Evolutionary conservation across 2,113 vertebrate genomes (phyloP).

Genomic region (Pyrgilauda ruficollis): DNA sequence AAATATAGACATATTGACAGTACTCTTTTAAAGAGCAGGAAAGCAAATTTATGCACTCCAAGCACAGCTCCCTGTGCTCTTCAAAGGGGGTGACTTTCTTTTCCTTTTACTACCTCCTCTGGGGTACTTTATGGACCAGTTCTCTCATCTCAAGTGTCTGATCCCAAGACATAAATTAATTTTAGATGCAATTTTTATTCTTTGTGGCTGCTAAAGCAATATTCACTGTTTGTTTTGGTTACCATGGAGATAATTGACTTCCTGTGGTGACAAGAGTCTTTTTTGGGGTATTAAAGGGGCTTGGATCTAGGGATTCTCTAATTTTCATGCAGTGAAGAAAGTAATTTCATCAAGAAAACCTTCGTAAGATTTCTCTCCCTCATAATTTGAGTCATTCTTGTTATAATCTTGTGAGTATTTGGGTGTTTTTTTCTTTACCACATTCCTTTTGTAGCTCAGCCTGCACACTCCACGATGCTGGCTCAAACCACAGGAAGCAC

Average conservation of each 20-base stretch:
- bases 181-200: constrained; percentile 74
- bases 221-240: constrained; percentile 76
- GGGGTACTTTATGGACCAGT: constrained; percentile 67
- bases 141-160: constrained; percentile 71
- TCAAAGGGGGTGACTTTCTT: constrained; percentile 60
- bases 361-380: constrained; percentile 26
- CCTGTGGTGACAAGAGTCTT: constrained; percentile 60
- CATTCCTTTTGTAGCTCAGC: constrained; percentile 25
- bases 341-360: constrained; percentile 58
- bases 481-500: constrained; percentile 37
- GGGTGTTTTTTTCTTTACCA: background rate
- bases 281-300: constrained; percentile 63
- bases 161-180: constrained; percentile 75
- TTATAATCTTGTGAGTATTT: constrained; percentile 51
- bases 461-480: background rate
- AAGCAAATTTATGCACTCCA: constrained; percentile 48
- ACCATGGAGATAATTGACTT: constrained; percentile 75
- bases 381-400: constrained; percentile 43
- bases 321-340: constrained; percentile 68
- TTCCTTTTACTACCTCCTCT: constrained; percentile 66
- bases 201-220: constrained; percentile 67
- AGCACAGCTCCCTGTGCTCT: background rate
- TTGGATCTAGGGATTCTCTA: constrained; percentile 61
- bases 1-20: constrained; percentile 42
- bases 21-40: background rate